Base-by-base conservation (phyloP, 2,888 invertebrate species). In the Cordylochernes scorpioides region DNA sequence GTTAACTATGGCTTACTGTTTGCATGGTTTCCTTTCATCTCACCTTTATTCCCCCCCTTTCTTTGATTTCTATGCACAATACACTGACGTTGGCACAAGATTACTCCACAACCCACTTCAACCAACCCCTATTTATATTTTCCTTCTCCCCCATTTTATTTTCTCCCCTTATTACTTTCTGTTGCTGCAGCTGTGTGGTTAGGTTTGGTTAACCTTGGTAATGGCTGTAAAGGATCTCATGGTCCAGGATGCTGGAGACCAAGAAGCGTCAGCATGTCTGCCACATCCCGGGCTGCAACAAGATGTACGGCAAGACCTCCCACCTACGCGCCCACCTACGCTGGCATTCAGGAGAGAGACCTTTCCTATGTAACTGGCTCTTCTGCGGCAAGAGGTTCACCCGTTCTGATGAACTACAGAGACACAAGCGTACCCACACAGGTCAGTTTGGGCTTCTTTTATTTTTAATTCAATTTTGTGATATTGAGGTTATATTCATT, bases 301-400 rank as follows among this genome's bases (percentile, higher is more conserved):
- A 63, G 46, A 84, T 88, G 28, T 94, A 97, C 59, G 84, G 84
- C 39, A 91, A 91, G 60, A 88, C 88, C 29, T 88, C 86, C 32
- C 94, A 94, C 61, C 61, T 97, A 49, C 91, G 94, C 60, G 94
- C 94, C 27, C 94, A 94, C 57, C 64, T 94, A 35, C 67, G 91
- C 50, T 91, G 91, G 91, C 94, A 94, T 58, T 84, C 84, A 25
- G 86, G 86, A 30, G 91, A 91, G 56, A 63, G 88, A 44, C 91
- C 91, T 17, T 84, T 82, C 57, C 82, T 84, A 31, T 91, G 91
- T 61, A 84, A 80, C 58, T 91, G 88, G 88, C 59, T 88, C 47
- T 88, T 86, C 59, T 91, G 88, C 59, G 86, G 86, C 37, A 88
- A 91, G 57, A 62, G 84, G 43, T 91, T 91, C 58, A 91, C 88